Percentiles rank a stretch among this genome's conserved stretches.
These are phyloP conservation scores for Beris morrisii DNA, from an alignment of 2,888 invertebrate species.

Conservation along the genomic window DNA sequence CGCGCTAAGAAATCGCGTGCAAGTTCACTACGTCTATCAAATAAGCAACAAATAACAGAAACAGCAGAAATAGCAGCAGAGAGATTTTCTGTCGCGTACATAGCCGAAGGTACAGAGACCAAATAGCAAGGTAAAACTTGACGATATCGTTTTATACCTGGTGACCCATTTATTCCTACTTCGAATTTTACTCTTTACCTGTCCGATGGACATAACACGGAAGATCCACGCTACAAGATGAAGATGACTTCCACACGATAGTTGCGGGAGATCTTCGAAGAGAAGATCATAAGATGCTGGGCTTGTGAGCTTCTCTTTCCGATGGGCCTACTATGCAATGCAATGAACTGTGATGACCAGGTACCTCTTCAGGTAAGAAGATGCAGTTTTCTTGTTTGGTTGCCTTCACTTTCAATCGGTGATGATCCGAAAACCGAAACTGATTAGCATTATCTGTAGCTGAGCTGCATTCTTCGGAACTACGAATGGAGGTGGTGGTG, in stretches of 20 bases:
- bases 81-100: conserved; percentile 9
- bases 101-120: conserved; percentile 15
- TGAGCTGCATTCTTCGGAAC: no score
- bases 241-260: neutral
- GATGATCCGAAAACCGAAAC: no score
- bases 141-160: conserved; percentile 29
- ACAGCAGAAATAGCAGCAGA: conserved; percentile 11
- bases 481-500: no score
- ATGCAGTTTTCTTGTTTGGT: no score
- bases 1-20: conserved; percentile 23
- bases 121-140: conserved; percentile 23
- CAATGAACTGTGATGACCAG: no score
- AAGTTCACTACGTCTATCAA: conserved; percentile 24
- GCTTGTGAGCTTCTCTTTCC: no score
- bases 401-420: no score
- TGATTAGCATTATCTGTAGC: no score
- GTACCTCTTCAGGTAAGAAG: no score
- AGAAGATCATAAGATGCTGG: conserved; percentile 7
- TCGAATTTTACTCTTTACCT: conserved; percentile 1
- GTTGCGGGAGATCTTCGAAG: conserved; percentile 2
- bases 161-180: conserved; percentile 33
- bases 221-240: no score
- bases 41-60: conserved; percentile 24
- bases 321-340: no score
- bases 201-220: no score